A percentile compares a stretch with the other conserved stretches of the same genome.
Evolutionary conservation across 2,888 invertebrate genomes (phyloP).

Genomic region (Drosophila borborema): DNA sequence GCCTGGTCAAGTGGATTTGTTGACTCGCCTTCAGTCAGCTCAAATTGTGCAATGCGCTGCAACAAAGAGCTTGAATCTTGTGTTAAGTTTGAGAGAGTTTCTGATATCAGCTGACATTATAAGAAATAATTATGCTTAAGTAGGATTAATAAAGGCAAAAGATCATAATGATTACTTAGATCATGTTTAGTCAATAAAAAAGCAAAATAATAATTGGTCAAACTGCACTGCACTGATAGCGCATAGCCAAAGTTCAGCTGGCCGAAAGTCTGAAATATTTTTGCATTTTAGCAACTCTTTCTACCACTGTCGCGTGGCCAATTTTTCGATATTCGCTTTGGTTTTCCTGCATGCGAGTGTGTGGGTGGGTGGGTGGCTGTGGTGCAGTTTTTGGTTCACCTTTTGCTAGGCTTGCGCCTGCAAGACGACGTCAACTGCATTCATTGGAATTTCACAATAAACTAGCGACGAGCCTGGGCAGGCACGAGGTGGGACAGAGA

Average conservation of each 20-base stretch:
- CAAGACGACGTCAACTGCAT: constrained; percentile 52
- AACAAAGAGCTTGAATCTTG: too few relatives aligned
- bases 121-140: too few relatives aligned
- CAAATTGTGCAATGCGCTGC: constrained; percentile 7
- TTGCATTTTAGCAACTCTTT: neutral
- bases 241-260: constrained; percentile 10
- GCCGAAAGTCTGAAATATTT: constrained; percentile 7
- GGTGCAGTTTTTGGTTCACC: constrained; percentile 24
- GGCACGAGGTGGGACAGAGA: neutral
- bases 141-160: too few relatives aligned
- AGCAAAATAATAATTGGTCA: too few relatives aligned
- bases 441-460: constrained; percentile 80
- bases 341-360: constrained; percentile 7
- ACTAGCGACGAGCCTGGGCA: constrained; percentile 56
- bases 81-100: too few relatives aligned
- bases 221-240: neutral
- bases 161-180: too few relatives aligned
- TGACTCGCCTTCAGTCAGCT: constrained; percentile 22
- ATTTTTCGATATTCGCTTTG: constrained; percentile 61
- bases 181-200: too few relatives aligned
- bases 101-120: too few relatives aligned
- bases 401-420: constrained; percentile 28
- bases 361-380: neutral
- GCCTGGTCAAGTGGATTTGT: constrained; percentile 44
- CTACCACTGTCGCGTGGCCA: constrained; percentile 54